Evolutionary conservation across 2,888 invertebrate genomes (phyloP).

Genomic region (Carcina quercana): DNA sequence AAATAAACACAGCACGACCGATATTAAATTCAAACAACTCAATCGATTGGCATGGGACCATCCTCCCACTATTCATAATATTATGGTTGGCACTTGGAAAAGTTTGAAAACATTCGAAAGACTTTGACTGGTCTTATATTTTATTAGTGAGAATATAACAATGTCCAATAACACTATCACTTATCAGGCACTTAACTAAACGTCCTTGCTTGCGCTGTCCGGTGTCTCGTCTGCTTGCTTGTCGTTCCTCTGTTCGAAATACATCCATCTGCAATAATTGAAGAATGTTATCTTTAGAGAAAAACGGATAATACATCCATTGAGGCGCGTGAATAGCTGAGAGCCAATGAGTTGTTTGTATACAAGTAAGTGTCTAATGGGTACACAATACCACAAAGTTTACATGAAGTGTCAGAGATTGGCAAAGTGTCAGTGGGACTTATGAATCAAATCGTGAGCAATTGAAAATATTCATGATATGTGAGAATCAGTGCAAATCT

Average conservation of each 20-base stretch:
- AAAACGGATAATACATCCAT: neutral
- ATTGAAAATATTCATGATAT: no score
- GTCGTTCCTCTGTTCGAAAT: conserved; percentile 77
- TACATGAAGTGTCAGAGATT: no score
- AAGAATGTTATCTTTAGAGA: neutral
- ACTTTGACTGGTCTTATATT: conserved; percentile 10
- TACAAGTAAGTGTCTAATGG: no score
- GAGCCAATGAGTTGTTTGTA: no score
- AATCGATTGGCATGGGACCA: conserved; percentile 17
- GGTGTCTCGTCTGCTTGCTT: conserved; percentile 34
- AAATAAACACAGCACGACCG: conserved; percentile 41
- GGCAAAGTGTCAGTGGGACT: no score
- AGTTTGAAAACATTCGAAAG: conserved; percentile 22
- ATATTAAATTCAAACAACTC: conserved; percentile 37
- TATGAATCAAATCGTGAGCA: no score
- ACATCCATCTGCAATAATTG: conserved; percentile 77
- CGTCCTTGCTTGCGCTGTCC: conserved; percentile 38
- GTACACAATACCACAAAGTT: no score
- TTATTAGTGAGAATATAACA: conserved; percentile 18
- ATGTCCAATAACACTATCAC: conserved; percentile 36
- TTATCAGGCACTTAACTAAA: conserved; percentile 27
- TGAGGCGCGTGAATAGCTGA: no score
- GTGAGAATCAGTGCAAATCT: no score
- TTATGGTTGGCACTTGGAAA: conserved; percentile 17
- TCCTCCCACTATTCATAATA: conserved; percentile 23